phyloP scores from a whole-genome alignment of 1,140 invertebrate genomes.

The Cecropterus lyciades region DNA sequence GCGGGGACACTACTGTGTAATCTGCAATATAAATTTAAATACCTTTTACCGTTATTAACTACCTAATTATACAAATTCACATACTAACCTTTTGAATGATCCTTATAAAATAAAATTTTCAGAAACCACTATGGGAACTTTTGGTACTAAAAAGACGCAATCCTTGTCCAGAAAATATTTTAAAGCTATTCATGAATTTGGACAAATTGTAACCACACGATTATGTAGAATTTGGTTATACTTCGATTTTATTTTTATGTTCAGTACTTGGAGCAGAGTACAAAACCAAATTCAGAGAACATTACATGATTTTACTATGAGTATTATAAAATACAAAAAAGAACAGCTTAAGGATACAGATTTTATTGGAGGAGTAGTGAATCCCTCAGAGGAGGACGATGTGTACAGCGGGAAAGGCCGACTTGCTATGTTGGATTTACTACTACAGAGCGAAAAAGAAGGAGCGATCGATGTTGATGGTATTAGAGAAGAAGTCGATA shows the following conservation, averaged over 20 bases:
- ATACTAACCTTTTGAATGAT: too few species aligned
- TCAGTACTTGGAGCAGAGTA: neutral
- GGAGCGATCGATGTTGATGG: conserved; percentile 40
- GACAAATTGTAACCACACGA: conserved; percentile 52
- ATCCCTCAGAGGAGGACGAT: neutral
- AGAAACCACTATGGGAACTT: conserved; percentile 65
- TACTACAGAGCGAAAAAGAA: conserved; percentile 41
- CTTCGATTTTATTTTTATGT: conserved; percentile 42
- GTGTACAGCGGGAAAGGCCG: conserved; percentile 14
- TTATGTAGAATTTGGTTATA: conserved; percentile 58
- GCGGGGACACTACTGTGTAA: too few species aligned
- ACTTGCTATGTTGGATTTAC: conserved; percentile 43
- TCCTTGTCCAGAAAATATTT: conserved; percentile 53
- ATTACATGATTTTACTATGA: conserved; percentile 8
- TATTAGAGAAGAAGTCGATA: conserved; percentile 47
- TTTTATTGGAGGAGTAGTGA: too few species aligned
- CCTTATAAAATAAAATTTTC: too few species aligned
- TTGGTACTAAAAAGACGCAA: conserved; percentile 41
- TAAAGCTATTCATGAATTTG: conserved; percentile 52
- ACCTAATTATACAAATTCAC: too few species aligned
- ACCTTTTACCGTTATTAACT: too few species aligned
- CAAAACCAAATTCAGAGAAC: neutral
- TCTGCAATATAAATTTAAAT: too few species aligned
- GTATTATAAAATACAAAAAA: conserved; percentile 4
- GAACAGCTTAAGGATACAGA: neutral